Conservation (phyloP, 2,888 invertebrate species). For the Drosophila mimica region DNA sequence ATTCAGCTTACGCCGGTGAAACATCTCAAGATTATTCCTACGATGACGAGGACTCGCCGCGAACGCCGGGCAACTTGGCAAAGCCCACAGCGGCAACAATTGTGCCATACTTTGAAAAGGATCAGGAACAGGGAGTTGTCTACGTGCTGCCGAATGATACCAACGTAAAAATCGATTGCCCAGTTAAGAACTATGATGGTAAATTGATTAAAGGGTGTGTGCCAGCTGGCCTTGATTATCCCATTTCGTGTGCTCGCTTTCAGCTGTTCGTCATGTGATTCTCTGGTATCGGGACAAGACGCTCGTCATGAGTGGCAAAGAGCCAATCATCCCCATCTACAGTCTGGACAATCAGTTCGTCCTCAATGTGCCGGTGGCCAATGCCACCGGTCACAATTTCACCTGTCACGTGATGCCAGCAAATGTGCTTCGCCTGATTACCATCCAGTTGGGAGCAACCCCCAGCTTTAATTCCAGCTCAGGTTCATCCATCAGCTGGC, state of each 20-base stretch:
- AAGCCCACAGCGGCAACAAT: conserved; percentile 45
- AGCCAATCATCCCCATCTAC: conserved; percentile 25
- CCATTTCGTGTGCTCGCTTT: not conserved
- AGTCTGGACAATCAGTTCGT: conserved; percentile 45
- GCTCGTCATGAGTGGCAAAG: conserved; percentile 33
- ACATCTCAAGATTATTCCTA: conserved; percentile 34
- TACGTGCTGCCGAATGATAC: conserved; percentile 43
- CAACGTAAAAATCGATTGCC: conserved; percentile 58
- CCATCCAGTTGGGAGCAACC: conserved; percentile 37
- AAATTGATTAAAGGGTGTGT: conserved; percentile 17
- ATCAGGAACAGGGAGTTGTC: conserved; percentile 31
- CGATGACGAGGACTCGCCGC: conserved; percentile 49
- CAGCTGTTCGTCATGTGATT: conserved; percentile 50
- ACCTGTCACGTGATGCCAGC: conserved; percentile 46
- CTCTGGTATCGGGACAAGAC: conserved; percentile 57
- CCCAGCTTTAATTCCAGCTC: conserved; percentile 12
- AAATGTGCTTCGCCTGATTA: conserved; percentile 41
- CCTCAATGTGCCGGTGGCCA: conserved; percentile 51
- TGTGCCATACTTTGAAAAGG: conserved; percentile 58
- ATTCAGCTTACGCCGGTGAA: conserved; percentile 27
- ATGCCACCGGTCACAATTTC: conserved; percentile 47
- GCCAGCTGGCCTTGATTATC: not conserved
- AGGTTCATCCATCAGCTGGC: conserved; percentile 20
- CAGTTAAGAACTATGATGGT: conserved; percentile 66
- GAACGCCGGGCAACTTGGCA: conserved; percentile 54